Percentiles rank a stretch among this genome's conserved stretches.
phyloP scores from a whole-genome alignment of 2,113 vertebrate genomes.

The Panthera leo region DNA sequence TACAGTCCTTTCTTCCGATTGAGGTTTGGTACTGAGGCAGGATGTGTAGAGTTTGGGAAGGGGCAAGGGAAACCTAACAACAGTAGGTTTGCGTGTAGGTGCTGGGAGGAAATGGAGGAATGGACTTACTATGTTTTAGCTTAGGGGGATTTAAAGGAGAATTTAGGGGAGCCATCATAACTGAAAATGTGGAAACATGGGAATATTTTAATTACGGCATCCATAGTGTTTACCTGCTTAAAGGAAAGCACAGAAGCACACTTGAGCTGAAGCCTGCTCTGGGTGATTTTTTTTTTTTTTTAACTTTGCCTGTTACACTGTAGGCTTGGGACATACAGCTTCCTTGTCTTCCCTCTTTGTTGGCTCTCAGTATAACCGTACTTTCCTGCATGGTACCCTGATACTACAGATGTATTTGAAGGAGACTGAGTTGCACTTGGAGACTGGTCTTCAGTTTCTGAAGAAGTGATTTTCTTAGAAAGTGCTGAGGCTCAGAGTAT shows the following conservation, averaged over 20 bases:
- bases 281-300: background rate
- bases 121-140: background rate
- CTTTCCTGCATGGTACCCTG: background rate
- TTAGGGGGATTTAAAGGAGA: background rate
- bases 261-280: background rate
- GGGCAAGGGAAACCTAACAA: background rate
- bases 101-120: background rate
- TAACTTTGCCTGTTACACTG: background rate
- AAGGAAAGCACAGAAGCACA: background rate
- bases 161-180: background rate
- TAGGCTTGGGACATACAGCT: background rate
- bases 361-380: background rate
- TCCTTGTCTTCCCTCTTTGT: background rate
- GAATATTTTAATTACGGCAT: background rate
- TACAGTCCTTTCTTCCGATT: background rate
- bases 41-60: background rate
- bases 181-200: background rate
- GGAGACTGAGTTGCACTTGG: background rate
- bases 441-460: slow-evolving; percentile 3
- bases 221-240: background rate
- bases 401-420: background rate
- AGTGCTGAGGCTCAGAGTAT: background rate
- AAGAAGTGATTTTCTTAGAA: background rate
- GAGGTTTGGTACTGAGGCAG: background rate
- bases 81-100: background rate